A percentile compares a stretch with the other conserved stretches of the same genome.
Conservation (phyloP, 2,888 invertebrate genomes). For the Barypeithes pellucidus region DNA sequence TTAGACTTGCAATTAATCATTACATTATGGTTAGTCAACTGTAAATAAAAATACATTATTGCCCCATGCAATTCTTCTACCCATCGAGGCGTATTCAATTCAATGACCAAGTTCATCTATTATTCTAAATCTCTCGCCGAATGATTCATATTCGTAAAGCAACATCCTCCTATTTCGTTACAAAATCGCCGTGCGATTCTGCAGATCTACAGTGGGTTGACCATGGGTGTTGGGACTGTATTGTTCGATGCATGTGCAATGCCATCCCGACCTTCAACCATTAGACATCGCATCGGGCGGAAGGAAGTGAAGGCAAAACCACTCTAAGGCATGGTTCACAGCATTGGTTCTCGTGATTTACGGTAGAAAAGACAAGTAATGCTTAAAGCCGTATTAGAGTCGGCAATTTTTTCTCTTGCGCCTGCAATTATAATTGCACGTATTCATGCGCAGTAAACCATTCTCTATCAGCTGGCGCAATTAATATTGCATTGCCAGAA, state of each 20-base stretch:
- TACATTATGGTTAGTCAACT: no score
- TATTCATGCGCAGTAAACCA: no score
- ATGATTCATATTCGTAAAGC: constrained; percentile 41
- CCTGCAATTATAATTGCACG: no score
- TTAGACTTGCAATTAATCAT: no score
- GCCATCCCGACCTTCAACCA: constrained; percentile 42
- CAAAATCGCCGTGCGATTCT: constrained; percentile 23
- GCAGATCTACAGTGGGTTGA: constrained; percentile 48
- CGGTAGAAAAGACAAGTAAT: no score
- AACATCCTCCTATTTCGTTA: constrained; percentile 38
- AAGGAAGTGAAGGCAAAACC: constrained; percentile 43
- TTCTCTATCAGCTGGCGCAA: no score
- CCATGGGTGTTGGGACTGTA: constrained; percentile 47
- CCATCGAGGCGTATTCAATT: neutral
- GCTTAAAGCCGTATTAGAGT: no score
- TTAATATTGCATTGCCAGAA: no score
- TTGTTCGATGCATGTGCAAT: constrained; percentile 45
- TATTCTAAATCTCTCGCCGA: constrained; percentile 15
- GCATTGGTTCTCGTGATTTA: neutral
- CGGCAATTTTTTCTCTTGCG: no score
- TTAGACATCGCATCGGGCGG: constrained; percentile 34
- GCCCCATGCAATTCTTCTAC: no score
- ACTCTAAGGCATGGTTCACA: constrained; percentile 15
- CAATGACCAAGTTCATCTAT: neutral
- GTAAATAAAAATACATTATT: neutral